Evolutionary conservation across 2,113 vertebrate genomes (phyloP).

Genomic region (Dasypus novemcinctus): DNA sequence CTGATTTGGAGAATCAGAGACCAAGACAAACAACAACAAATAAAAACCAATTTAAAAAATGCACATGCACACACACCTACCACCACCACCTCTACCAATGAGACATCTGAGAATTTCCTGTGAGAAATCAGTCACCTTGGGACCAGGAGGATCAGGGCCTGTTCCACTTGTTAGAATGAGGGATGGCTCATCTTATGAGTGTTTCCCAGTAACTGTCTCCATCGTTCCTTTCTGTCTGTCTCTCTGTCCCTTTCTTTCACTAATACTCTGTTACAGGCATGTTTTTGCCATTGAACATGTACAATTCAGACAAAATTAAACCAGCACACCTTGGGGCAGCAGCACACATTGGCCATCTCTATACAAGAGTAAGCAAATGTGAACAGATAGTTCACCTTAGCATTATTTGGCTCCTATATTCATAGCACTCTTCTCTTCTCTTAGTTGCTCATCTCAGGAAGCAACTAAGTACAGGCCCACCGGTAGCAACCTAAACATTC

Average conservation of each 20-base stretch:
- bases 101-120: neutral
- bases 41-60: neutral
- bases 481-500: neutral
- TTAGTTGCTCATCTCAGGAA: neutral
- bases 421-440: neutral
- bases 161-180: neutral
- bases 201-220: neutral
- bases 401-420: neutral
- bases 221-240: neutral
- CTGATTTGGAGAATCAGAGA: neutral
- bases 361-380: neutral
- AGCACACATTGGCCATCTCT: neutral
- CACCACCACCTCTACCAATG: neutral
- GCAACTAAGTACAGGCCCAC: neutral
- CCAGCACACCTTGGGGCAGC: neutral
- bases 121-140: neutral
- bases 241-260: neutral
- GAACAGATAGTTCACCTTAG: neutral
- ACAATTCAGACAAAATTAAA: neutral
- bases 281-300: neutral
- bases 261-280: neutral
- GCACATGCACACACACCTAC: neutral
- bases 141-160: neutral
- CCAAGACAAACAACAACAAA: neutral
- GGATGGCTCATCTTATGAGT: neutral